These are phyloP conservation scores for Malaclemys terrapin DNA, from an alignment of 2,113 vertebrate genomes.

Conservation along the genomic window DNA sequence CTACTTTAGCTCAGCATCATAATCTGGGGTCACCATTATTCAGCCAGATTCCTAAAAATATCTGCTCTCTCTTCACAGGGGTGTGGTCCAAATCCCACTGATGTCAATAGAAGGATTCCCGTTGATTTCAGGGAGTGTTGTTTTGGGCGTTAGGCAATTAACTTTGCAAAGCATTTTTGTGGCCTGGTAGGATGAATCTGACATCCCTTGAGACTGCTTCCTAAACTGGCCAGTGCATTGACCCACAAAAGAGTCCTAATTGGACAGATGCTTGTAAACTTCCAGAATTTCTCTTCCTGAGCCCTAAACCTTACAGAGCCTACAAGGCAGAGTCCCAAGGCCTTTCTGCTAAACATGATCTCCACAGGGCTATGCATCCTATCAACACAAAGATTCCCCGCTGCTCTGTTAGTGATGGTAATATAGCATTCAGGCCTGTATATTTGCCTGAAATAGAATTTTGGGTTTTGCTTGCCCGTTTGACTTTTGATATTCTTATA, in stretches of 20 bases:
- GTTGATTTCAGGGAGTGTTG: accelerated
- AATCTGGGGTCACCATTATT: not conserved
- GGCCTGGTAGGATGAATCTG: not conserved
- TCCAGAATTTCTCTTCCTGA: not conserved
- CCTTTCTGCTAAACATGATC: not conserved
- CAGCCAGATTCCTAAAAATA: not conserved
- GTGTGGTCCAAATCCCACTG: not conserved
- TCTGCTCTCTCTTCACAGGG: not conserved
- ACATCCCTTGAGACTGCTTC: not conserved
- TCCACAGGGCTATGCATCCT: not conserved
- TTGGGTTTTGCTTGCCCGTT: no score
- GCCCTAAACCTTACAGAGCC: not conserved
- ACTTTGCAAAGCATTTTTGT: not conserved
- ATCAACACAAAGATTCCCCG: not conserved
- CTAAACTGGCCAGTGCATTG: not conserved
- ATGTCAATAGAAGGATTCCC: not conserved
- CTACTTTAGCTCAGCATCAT: not conserved
- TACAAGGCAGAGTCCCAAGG: not conserved
- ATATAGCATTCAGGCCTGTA: no score
- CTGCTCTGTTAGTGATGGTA: not conserved
- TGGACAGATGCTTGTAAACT: not conserved
- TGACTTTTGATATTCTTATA: no score
- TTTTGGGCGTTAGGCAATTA: not conserved
- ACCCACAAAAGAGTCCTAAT: not conserved
- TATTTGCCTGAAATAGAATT: no score